Evolutionary conservation across 2,797 vertebrate genomes (phyloP).

Genomic region (Microhierax caerulescens): DNA sequence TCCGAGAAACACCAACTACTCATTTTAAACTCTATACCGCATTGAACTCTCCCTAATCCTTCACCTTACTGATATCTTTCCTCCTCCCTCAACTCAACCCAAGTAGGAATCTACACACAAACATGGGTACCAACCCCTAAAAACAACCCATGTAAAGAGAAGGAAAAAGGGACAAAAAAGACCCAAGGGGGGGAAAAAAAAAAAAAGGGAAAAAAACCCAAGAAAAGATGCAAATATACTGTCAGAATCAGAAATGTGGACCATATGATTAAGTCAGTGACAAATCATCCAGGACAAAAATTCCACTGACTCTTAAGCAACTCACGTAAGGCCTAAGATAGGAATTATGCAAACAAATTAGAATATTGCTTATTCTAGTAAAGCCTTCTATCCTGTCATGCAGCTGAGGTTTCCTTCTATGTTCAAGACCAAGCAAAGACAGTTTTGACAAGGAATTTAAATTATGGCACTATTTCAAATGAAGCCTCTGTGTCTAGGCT

Average conservation of each 20-base stretch:
- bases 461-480: not conserved
- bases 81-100: fast-evolving
- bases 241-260: not conserved
- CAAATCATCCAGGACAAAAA: not conserved
- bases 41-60: not conserved
- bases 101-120: not conserved
- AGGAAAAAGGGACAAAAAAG: no score
- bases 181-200: no score
- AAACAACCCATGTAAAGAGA: not conserved
- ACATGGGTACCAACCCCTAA: not conserved
- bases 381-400: not conserved
- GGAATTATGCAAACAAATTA: not conserved
- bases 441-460: not conserved
- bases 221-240: not conserved
- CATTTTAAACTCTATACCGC: not conserved
- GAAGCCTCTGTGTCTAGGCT: not conserved
- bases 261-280: not conserved
- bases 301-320: not conserved
- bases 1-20: not conserved
- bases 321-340: not conserved
- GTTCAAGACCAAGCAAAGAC: not conserved
- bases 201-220: not conserved
- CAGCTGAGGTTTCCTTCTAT: not conserved
- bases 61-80: not conserved
- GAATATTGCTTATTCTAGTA: not conserved